Evolutionary conservation across 2,888 invertebrate species (phyloP).

Genomic region (Sialis fuliginosa): DNA sequence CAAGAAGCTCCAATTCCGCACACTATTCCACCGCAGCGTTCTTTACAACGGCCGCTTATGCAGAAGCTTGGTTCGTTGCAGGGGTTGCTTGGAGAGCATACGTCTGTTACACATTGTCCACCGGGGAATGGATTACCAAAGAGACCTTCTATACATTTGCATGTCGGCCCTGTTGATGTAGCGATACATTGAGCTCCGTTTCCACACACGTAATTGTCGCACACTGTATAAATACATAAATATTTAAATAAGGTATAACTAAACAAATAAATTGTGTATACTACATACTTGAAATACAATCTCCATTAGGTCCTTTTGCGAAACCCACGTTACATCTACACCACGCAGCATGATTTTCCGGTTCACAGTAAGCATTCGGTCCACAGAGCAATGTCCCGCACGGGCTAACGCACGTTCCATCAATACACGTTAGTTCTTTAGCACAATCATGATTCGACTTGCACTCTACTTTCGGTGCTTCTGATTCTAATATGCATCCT

Average conservation of each 20-base stretch:
- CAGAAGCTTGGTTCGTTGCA: constrained; percentile 67
- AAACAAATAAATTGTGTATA: background rate
- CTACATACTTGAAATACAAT: constrained; percentile 62
- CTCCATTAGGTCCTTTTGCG: constrained; percentile 57
- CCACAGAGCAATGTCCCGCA: constrained; percentile 66
- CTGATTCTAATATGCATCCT: constrained; percentile 46
- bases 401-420: constrained; percentile 65
- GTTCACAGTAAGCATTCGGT: constrained; percentile 70
- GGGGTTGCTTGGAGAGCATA: constrained; percentile 59
- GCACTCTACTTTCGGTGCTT: constrained; percentile 43
- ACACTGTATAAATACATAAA: constrained; percentile 29
- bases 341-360: constrained; percentile 75
- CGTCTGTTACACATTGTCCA: constrained; percentile 63
- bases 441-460: constrained; percentile 59
- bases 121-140: constrained; percentile 86
- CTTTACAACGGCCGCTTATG: constrained; percentile 74
- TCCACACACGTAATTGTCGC: constrained; percentile 61
- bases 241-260: constrained; percentile 1
- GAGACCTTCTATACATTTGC: constrained; percentile 72
- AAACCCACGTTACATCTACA: constrained; percentile 75
- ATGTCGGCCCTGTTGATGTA: constrained; percentile 68
- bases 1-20: constrained; percentile 82
- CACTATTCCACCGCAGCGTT: constrained; percentile 69
- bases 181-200: constrained; percentile 72
- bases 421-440: constrained; percentile 58